Base-by-base conservation (phyloP, 2,888 invertebrate genomes). In the Eurytoma californica region DNA sequence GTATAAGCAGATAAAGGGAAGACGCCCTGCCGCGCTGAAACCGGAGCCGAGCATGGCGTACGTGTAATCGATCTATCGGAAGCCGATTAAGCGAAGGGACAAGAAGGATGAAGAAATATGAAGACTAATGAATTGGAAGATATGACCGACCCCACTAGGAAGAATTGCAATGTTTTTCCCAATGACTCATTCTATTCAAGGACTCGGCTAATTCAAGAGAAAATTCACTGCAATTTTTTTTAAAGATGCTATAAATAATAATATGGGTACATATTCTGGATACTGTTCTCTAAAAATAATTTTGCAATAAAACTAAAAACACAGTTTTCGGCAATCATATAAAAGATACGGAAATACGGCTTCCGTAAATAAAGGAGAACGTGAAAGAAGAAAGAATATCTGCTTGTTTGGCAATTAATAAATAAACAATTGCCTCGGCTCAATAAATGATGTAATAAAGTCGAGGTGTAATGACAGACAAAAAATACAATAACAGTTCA, bases 31-130 rank as follows among this genome's bases (percentile, higher is more conserved):
- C 9, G 39, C 53, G 28, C 24, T 18, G 53, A 57, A 24, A 66
- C 16, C 55, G 20, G 51, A 60, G 30, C 18, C 60, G 55, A 63
- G 39, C 55, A 20, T 16, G 47, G 47, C 63, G 72, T 77, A 75
- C 75, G 47, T 63, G 72, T 77, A 75, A 79, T 79, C 79, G 79
- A 75, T 72, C 75, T 61, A 65, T 75, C 60, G 58, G 47, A 20
- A 57, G 13, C 63, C 67, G 57, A 1, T 30, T 39, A 47, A 55
- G 55, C 57, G 55, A 51, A 76, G 61, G 72, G 66, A 30, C 39
- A 53, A 72, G 60, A 20, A 53, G 30, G 51, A 70, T 68, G 39
- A 69, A 58, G 63, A 49, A 70, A 79, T 74, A 69, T 58, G 65
- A 60, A 18, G 65, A 39, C 58, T 67, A 77, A 77, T 77, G 77